phyloP scores from a whole-genome alignment of 2,888 invertebrate genomes.

The Boloria euphrosyne region DNA sequence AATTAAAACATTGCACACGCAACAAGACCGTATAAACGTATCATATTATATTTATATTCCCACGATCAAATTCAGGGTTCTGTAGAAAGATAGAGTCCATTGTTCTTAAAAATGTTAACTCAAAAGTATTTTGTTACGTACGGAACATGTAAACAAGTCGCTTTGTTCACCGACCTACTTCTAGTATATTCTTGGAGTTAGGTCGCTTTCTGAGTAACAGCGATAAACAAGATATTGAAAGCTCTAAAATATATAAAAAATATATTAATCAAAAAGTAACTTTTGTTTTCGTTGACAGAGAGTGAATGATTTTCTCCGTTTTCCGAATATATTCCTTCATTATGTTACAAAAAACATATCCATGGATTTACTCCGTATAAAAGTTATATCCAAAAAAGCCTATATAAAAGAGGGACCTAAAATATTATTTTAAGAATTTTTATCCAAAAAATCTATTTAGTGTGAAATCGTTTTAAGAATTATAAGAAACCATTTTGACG shows the following conservation, averaged over 20 bases:
- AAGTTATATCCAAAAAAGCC: too few species aligned
- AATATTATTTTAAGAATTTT: too few species aligned
- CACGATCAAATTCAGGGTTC: slow-evolving; percentile 75
- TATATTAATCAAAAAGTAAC: too few species aligned
- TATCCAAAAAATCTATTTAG: too few species aligned
- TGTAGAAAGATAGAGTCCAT: slow-evolving; percentile 67
- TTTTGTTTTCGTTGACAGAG: too few species aligned
- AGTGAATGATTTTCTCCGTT: too few species aligned
- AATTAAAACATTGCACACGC: slow-evolving; percentile 14
- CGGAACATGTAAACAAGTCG: slow-evolving; percentile 51
- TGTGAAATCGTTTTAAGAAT: too few species aligned
- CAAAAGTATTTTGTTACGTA: slow-evolving; percentile 56
- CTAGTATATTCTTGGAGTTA: slow-evolving; percentile 27
- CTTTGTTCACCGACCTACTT: slow-evolving; percentile 63
- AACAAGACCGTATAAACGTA: slow-evolving; percentile 11
- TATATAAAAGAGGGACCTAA: too few species aligned
- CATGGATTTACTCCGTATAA: too few species aligned
- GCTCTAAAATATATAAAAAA: background rate
- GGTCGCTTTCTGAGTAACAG: slow-evolving; percentile 2
- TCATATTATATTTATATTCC: slow-evolving; percentile 59
- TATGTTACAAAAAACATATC: too few species aligned
- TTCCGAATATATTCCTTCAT: too few species aligned
- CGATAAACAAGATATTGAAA: background rate
- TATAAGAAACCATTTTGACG: too few species aligned
- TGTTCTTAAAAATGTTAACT: slow-evolving; percentile 60